Evolutionary conservation across 2,113 vertebrate species (phyloP).

Genomic region (Apteryx mantelli): DNA sequence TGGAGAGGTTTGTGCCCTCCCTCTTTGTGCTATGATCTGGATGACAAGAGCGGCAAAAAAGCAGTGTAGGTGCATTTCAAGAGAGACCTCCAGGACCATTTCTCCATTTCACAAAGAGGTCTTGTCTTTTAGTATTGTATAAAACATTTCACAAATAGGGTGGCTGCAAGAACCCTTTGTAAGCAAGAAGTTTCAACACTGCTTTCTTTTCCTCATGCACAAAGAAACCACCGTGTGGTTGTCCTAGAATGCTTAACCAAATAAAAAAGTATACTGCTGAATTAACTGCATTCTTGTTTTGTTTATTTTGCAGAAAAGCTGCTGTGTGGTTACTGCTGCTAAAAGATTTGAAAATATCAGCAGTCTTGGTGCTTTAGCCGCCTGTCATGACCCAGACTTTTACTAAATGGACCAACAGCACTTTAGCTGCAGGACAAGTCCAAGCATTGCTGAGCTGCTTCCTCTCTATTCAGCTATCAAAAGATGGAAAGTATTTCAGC

Average conservation of each 20-base stretch:
- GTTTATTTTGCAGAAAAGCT: slow-evolving; percentile 82
- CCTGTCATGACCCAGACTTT: slow-evolving; percentile 65
- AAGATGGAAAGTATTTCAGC: slow-evolving; percentile 17
- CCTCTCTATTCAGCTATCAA: slow-evolving; percentile 42
- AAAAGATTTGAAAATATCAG: slow-evolving; percentile 77
- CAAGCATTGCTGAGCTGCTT: slow-evolving; percentile 28
- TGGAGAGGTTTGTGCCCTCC: neutral
- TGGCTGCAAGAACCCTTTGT: neutral
- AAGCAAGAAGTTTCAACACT: slow-evolving; percentile 28
- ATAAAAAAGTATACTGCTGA: slow-evolving; percentile 73
- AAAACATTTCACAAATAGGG: slow-evolving; percentile 19
- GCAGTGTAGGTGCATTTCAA: neutral
- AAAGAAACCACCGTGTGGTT: slow-evolving; percentile 63
- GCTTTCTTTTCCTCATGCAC: neutral
- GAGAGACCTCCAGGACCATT: neutral
- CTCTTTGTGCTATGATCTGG: neutral
- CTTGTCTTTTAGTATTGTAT: slow-evolving; percentile 34
- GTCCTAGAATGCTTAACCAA: slow-evolving; percentile 63
- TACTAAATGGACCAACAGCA: slow-evolving; percentile 80
- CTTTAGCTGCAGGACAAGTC: slow-evolving; percentile 66
- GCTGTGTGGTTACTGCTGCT: slow-evolving; percentile 79
- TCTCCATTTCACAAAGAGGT: slow-evolving; percentile 29
- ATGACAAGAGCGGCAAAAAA: neutral
- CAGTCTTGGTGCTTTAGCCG: slow-evolving; percentile 76
- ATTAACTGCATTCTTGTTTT: slow-evolving; percentile 77